Evolutionary conservation across 2,797 vertebrate species (phyloP).

Genomic region (Limosa lapponica): DNA sequence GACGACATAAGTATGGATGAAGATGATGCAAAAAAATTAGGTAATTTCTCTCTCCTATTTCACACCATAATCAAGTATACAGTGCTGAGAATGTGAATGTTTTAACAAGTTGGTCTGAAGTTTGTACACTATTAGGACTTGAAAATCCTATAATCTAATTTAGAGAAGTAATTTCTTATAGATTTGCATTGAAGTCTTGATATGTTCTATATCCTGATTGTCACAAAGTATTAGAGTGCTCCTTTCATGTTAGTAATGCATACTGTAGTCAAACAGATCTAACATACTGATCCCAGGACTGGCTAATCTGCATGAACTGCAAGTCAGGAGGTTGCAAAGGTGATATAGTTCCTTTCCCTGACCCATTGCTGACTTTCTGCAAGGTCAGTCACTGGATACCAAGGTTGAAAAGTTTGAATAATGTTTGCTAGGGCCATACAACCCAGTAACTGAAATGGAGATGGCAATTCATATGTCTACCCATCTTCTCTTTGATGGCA

Average conservation of each 20-base stretch:
- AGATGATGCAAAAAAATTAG: constrained; percentile 37
- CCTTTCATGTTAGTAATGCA: neutral
- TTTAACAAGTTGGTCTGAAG: neutral
- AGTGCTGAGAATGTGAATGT: neutral
- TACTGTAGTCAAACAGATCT: neutral
- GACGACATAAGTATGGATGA: constrained; percentile 51
- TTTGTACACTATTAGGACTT: neutral
- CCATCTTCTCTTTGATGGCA: neutral
- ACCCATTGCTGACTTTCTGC: neutral
- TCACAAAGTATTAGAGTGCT: neutral
- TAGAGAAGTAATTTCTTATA: neutral
- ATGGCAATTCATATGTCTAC: neutral
- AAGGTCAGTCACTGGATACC: neutral
- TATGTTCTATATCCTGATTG: neutral
- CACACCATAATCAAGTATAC: neutral
- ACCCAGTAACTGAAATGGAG: neutral
- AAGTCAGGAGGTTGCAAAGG: neutral
- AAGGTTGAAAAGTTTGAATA: neutral
- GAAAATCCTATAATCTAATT: neutral
- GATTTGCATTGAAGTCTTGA: neutral
- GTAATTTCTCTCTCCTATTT: constrained; percentile 14
- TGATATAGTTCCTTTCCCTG: neutral
- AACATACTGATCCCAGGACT: neutral
- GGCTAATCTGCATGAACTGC: neutral
- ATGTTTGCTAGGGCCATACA: neutral